Conservation (phyloP, 2,888 invertebrate species). For the Andrena bicolor region DNA sequence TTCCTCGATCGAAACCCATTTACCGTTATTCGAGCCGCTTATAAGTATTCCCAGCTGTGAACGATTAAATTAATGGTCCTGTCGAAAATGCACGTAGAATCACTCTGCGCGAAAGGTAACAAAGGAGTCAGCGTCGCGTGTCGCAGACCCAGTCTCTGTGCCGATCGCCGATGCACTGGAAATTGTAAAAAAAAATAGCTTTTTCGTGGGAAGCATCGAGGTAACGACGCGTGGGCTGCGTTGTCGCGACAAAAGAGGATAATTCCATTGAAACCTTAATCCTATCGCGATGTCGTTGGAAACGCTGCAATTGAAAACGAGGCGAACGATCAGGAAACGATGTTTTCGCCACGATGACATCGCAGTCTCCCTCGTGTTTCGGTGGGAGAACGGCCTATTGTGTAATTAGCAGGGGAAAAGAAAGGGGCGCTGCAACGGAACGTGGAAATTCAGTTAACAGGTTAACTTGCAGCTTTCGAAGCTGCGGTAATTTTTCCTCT, state of each 20-base stretch:
- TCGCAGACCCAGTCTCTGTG: too few species aligned
- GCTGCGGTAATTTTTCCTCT: slow-evolving; percentile 28
- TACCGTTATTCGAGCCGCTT: too few species aligned
- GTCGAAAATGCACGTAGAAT: too few species aligned
- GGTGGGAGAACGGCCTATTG: slow-evolving; percentile 27
- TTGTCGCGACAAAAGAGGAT: slow-evolving; percentile 11
- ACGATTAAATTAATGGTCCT: too few species aligned
- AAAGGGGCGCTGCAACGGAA: slow-evolving; percentile 11
- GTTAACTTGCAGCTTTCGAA: slow-evolving; percentile 31
- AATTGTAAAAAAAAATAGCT: slow-evolving; percentile 8
- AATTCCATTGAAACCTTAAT: slow-evolving; percentile 39
- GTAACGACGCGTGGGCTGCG: not conserved
- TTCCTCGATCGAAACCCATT: too few species aligned
- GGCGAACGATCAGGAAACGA: slow-evolving; percentile 39
- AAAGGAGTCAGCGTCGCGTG: too few species aligned
- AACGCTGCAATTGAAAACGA: slow-evolving; percentile 39
- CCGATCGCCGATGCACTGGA: too few species aligned
- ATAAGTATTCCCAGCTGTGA: too few species aligned
- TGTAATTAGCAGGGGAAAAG: slow-evolving; percentile 35
- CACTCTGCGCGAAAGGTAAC: too few species aligned
- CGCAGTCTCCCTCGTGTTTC: slow-evolving; percentile 21
- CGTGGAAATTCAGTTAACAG: slow-evolving; percentile 38
- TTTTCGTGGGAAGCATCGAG: slow-evolving; percentile 3
- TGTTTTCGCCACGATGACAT: slow-evolving; percentile 36
- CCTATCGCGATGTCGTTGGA: slow-evolving; percentile 40